Evolutionary conservation across 1,140 invertebrate genomes (phyloP), one percentile per base, ranked within the genome.

Genomic region (Megathymus violae): DNA sequence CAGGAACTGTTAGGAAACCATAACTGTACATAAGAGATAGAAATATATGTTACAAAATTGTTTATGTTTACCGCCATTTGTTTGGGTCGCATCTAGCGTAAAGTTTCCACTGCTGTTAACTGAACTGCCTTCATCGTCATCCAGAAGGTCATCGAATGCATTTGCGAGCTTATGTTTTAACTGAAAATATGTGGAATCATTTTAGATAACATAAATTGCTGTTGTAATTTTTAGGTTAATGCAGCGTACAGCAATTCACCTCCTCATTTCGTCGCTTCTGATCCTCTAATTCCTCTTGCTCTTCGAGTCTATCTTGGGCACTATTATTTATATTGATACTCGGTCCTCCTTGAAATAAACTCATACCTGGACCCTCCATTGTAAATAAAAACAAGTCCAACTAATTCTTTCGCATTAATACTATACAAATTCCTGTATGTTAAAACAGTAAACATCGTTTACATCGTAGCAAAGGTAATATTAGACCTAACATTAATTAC

Each of bases 281-380:
- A 76, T 94, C 93, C 77, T 93, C 92, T 1, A 93, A 52, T 41
- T 89, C 92, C 69, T 94, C 93, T 62, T 93, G 86, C 61, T 90
- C 92, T 60, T 94, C 92, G 56, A 93, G 89, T 64, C 91, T 82
- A 19, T 91, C 85, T 66, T 93, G 92, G 47, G 87, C 76, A 67
- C 89, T 92, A 46, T 91, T 93, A 69, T 93, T 92, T 59, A 94
- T 85, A 60, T 93, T 91, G 41, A 93, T 91, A 54, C 92, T 91
- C 4, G 89, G 89, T 15, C 83, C 91, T 16, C 92, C 93, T 82
- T 93, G 91, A 68, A 94, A 94, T 47, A 94, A 76, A 80, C 93
- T 94, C 76, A 93, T 87, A 16, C 93, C 93, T 3, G 92, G 92
- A 13, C 83, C 91, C 44, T 93, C 92, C 92, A 92, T 92, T 15